Percentiles rank a stretch among this genome's conserved stretches.
Evolutionary conservation across 2,888 invertebrate genomes (phyloP).

Genomic region (Agrochola lychnidis): DNA sequence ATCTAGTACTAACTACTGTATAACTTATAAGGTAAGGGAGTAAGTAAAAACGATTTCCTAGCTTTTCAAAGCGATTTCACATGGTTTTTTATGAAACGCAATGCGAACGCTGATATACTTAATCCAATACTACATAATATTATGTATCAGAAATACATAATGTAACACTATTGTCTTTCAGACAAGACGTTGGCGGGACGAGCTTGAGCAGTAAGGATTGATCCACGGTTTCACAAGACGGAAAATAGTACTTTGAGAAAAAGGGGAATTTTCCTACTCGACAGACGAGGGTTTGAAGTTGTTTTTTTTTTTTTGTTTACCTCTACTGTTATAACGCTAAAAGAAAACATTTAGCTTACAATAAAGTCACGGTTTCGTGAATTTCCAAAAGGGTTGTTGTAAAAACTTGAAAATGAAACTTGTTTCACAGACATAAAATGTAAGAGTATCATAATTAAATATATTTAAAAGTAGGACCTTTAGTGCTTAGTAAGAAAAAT

Average conservation of each 20-base stretch:
- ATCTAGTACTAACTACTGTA: constrained; percentile 36
- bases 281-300: neutral
- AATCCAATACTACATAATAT: constrained; percentile 25
- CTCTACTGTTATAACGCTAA: too few species aligned
- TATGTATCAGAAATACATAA: constrained; percentile 37
- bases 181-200: neutral
- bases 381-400: neutral
- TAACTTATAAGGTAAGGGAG: constrained; percentile 11
- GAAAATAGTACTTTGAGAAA: neutral
- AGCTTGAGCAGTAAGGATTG: neutral
- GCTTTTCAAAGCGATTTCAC: constrained; percentile 46
- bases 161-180: constrained; percentile 35
- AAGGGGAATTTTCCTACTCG: neutral
- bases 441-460: too few species aligned
- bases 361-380: neutral
- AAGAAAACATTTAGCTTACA: neutral
- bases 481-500: too few species aligned
- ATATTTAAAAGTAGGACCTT: too few species aligned
- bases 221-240: neutral
- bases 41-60: constrained; percentile 45
- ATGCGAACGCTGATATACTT: constrained; percentile 20
- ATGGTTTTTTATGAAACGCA: constrained; percentile 35
- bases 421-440: neutral
- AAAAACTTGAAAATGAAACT: neutral
- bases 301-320: neutral